These are phyloP conservation scores for Champsocephalus esox DNA, from an alignment of 2,797 vertebrate species.

Conservation along the genomic window DNA sequence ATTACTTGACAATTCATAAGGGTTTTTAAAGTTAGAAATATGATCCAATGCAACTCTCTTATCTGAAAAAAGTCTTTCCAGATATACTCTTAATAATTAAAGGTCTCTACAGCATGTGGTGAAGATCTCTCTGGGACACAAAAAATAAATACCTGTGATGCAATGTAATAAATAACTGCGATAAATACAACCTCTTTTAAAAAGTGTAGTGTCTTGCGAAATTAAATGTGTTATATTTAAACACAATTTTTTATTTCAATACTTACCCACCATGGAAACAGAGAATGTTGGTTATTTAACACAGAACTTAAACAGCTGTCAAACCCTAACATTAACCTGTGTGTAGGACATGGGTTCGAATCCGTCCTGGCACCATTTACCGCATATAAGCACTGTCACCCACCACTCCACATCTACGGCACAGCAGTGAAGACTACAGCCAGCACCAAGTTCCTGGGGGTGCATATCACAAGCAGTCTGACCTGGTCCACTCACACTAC, in stretches of 20 bases:
- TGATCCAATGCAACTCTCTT: conserved; percentile 8
- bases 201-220: not conserved
- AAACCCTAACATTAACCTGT: too few species aligned
- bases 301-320: too few species aligned
- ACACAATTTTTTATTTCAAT: not conserved
- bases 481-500: too few species aligned
- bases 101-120: not conserved
- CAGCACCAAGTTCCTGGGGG: too few species aligned
- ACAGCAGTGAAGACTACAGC: too few species aligned
- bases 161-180: not conserved
- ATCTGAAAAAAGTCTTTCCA: conserved; percentile 8
- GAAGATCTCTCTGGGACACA: too few species aligned
- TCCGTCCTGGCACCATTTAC: too few species aligned
- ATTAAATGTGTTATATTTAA: conserved; percentile 1
- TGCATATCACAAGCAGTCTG: too few species aligned
- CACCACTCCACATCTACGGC: too few species aligned
- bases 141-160: conserved; percentile 7
- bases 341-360: too few species aligned
- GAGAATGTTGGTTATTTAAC: not conserved
- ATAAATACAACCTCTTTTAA: not conserved
- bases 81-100: conserved; percentile 11
- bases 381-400: too few species aligned
- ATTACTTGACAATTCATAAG: conserved; percentile 1
- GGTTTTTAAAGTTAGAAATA: not conserved
- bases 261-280: not conserved